These are phyloP conservation scores for Varanus salvator DNA, from an alignment of 2,113 vertebrate genomes.

Conservation along the genomic window DNA sequence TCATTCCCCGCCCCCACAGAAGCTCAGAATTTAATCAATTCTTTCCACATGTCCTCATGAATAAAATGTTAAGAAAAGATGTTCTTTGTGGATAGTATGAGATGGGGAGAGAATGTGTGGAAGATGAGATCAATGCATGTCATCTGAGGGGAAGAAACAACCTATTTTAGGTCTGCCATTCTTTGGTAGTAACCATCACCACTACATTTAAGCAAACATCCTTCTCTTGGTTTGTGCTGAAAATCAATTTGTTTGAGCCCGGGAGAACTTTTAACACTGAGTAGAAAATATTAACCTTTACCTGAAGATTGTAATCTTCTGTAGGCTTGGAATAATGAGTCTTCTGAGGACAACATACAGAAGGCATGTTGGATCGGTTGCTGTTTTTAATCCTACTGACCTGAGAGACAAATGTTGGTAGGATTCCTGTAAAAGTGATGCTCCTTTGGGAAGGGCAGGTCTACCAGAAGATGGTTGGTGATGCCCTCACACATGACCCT, in stretches of 20 bases:
- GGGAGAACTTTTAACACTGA: background rate
- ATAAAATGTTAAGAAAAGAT: background rate
- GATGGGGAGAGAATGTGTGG: background rate
- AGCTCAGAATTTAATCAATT: background rate
- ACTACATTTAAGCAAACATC: background rate
- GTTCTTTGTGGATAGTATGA: background rate
- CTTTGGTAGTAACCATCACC: background rate
- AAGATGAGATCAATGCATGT: background rate
- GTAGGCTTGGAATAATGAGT: background rate
- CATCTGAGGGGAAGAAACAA: background rate
- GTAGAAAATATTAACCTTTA: background rate
- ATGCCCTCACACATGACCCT: background rate
- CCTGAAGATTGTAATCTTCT: background rate
- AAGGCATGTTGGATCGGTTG: background rate
- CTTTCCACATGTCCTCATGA: background rate
- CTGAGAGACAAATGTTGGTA: background rate
- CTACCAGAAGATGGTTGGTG: background rate
- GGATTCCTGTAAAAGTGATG: background rate
- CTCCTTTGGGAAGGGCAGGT: background rate
- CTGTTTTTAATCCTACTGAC: background rate
- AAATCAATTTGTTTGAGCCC: background rate
- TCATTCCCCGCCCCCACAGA: background rate
- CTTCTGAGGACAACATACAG: background rate
- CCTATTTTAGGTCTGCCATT: background rate
- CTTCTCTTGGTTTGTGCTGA: background rate